Base-by-base conservation (phyloP, 1,140 invertebrate species). In the Cotesia chilonis region DNA sequence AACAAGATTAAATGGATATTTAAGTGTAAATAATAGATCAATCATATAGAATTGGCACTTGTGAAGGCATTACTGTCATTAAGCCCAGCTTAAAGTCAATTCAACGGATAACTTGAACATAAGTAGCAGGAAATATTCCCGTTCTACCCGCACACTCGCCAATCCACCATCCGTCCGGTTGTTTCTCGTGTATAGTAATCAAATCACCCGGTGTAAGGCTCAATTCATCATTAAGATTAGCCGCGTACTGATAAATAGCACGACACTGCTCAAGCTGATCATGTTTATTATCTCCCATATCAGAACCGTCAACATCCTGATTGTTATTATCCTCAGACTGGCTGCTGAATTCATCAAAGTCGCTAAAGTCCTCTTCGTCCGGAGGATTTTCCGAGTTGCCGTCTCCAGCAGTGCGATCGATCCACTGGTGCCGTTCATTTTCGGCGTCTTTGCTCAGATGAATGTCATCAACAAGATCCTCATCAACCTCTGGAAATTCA, bases 161-260 rank as follows among this genome's bases (percentile, higher is more conserved):
- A 65, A 96, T 91, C 96, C 96, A 98, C 96, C 96, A 98, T 4
- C 95, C 95, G 81, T 96, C 95, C n/a, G 93, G 92, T 81, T 96
- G 94, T 81, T 97, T 96, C 78, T 94, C 92, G 83, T 94, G 94
- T 36, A 98, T 92, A 72, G 92, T 93, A 76, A 98, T 94, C 9
- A 95, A 87, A 82, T 98, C 95, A 75, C 95, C 96, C 79, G 92
- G 91, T 80, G 88, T 90, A 60, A 97, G 88, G 60, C 92, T 93
- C 17, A 98, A 89, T 84, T 98, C 96, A 87, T 97, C 96, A 78
- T 93, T 92, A 54, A 96, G 88, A 80, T 94, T 94, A 7, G 95
- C 95, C 73, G 92, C 90, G 83, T 97, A 98, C 59, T 94, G 91
- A 82, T 97, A 98, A 2, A 97, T 86, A 0, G 94, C 96, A 76